phyloP scores from a whole-genome alignment of 2,888 invertebrate species.

The Amphimallon solstitiale region DNA sequence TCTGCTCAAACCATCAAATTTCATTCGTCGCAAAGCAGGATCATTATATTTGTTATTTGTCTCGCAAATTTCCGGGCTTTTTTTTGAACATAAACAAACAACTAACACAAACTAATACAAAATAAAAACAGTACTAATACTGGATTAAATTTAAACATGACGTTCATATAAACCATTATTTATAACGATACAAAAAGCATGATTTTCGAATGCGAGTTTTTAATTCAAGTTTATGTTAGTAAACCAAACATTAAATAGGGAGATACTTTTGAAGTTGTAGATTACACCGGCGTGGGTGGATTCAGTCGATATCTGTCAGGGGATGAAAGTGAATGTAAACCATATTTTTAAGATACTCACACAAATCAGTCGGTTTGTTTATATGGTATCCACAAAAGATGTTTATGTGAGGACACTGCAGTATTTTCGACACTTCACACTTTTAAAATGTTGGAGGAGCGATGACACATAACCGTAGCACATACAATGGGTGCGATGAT shows the following conservation, averaged over 20 bases:
- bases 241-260: too few species aligned
- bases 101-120: background rate
- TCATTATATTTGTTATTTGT: background rate
- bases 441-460: background rate
- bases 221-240: too few species aligned
- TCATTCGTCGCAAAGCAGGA: background rate
- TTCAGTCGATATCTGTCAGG: background rate
- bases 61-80: background rate
- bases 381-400: too few species aligned
- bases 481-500: too few species aligned
- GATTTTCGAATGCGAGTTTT: too few species aligned
- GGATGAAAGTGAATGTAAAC: too few species aligned
- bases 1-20: background rate
- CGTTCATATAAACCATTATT: too few species aligned
- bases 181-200: too few species aligned
- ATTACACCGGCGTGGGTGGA: slow-evolving; percentile 30
- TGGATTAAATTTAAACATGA: too few species aligned
- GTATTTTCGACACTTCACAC: slow-evolving; percentile 13
- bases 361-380: background rate
- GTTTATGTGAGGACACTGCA: background rate
- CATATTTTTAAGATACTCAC: background rate
- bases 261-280: background rate
- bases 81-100: background rate
- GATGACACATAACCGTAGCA: background rate
- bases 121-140: too few species aligned